These are phyloP conservation scores for Elaphurus davidianus DNA, from an alignment of 2,113 vertebrate species.

Conservation along the genomic window DNA sequence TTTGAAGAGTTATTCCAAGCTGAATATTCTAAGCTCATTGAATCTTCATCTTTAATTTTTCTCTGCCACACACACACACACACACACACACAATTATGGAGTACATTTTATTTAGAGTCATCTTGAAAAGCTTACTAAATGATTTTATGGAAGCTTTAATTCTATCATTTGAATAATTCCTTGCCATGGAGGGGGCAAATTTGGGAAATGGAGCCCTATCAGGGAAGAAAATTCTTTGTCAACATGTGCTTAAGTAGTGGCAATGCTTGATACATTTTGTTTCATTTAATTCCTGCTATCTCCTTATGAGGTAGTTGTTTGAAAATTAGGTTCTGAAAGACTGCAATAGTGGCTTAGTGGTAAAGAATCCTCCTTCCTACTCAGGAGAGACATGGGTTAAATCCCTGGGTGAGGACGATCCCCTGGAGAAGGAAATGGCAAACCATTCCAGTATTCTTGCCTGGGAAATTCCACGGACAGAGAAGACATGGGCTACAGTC, in stretches of 20 bases:
- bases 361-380: background rate
- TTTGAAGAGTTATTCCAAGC: background rate
- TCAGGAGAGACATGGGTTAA: background rate
- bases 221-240: background rate
- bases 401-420: background rate
- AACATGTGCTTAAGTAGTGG: background rate
- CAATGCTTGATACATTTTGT: background rate
- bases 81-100: background rate
- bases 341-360: background rate
- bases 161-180: background rate
- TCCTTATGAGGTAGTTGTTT: background rate
- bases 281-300: background rate
- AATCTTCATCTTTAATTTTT: background rate
- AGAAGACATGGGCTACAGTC: background rate
- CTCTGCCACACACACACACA: background rate
- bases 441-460: background rate
- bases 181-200: rapidly evolving
- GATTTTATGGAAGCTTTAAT: background rate
- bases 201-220: background rate
- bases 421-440: background rate
- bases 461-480: background rate
- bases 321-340: background rate
- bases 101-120: background rate
- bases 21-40: background rate
- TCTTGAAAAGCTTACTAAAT: background rate